phyloP scores from a whole-genome alignment of 2,797 vertebrate species.

The Schizothorax lantsangensis region DNA sequence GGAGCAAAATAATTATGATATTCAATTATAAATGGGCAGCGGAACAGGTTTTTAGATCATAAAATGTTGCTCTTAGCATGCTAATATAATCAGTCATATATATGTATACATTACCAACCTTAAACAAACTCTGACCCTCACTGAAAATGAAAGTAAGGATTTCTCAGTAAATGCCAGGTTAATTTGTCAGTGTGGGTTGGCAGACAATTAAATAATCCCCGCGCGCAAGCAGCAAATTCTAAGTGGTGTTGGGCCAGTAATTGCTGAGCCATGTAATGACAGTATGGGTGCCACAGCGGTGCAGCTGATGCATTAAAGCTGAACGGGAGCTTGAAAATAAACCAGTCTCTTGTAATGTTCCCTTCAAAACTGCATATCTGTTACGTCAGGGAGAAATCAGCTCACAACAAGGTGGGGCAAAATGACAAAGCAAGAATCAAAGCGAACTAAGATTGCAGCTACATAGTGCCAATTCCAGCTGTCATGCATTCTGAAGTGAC shows the following conservation, averaged over 20 bases:
- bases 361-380: conserved; percentile 9
- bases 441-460: conserved; percentile 19
- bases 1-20: conserved; percentile 12
- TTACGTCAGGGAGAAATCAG: conserved; percentile 1
- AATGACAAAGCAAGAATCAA: conserved; percentile 31
- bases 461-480: conserved; percentile 14
- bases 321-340: conserved; percentile 21
- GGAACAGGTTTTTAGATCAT: background rate
- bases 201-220: conserved; percentile 42
- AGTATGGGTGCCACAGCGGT: conserved; percentile 29
- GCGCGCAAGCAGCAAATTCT: conserved; percentile 18
- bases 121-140: background rate
- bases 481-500: conserved; percentile 16
- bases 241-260: conserved; percentile 46
- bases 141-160: conserved; percentile 30
- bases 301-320: conserved; percentile 20
- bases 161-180: conserved; percentile 14
- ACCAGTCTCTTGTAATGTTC: conserved; percentile 10
- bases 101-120: conserved; percentile 13
- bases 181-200: conserved; percentile 45
- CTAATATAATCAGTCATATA: conserved; percentile 35
- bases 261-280: conserved; percentile 46
- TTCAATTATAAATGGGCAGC: conserved; percentile 5
- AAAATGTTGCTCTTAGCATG: background rate
- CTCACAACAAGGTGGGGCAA: conserved; percentile 12